phyloP scores from a whole-genome alignment of 2,888 invertebrate genomes.

The Mesorhabditis sp. region DNA sequence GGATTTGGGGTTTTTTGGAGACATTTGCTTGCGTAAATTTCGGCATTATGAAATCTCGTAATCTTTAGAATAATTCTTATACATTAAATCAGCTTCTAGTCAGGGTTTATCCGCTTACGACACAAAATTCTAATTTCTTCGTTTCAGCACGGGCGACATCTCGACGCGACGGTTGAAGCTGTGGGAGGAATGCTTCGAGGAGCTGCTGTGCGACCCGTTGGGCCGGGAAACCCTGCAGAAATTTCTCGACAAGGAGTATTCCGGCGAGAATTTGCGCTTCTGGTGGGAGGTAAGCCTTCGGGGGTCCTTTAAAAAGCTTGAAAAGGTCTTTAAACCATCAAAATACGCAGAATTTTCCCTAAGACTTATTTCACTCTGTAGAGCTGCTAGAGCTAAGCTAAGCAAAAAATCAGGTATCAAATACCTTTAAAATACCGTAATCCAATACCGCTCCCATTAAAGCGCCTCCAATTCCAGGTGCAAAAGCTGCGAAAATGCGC shows the following conservation, averaged over 20 bases:
- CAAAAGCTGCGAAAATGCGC: slow-evolving; percentile 86
- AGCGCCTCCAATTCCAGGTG: slow-evolving; percentile 28
- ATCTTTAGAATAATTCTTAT: no score
- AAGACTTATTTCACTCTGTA: no score
- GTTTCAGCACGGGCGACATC: slow-evolving; percentile 71
- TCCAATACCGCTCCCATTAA: neutral
- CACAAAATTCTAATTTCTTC: neutral
- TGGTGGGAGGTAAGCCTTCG: slow-evolving; percentile 51
- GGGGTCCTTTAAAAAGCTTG: neutral
- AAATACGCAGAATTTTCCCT: no score
- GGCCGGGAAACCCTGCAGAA: slow-evolving; percentile 91
- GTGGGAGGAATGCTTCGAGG: slow-evolving; percentile 94
- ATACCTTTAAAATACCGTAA: neutral
- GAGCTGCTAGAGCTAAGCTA: no score
- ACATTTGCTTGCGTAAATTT: neutral
- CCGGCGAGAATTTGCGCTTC: slow-evolving; percentile 93
- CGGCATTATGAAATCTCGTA: no score
- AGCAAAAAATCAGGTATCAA: no score
- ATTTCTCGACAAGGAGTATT: slow-evolving; percentile 95
- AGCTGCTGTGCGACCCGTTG: slow-evolving; percentile 84
- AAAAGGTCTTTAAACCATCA: neutral
- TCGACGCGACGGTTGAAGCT: slow-evolving; percentile 86
- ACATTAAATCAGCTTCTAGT: no score
- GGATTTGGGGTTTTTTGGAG: neutral
- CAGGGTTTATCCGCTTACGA: neutral